Percentiles rank a stretch among this genome's conserved stretches.
phyloP scores from a whole-genome alignment of 2,888 invertebrate genomes.

The Drosophila silvestris region DNA sequence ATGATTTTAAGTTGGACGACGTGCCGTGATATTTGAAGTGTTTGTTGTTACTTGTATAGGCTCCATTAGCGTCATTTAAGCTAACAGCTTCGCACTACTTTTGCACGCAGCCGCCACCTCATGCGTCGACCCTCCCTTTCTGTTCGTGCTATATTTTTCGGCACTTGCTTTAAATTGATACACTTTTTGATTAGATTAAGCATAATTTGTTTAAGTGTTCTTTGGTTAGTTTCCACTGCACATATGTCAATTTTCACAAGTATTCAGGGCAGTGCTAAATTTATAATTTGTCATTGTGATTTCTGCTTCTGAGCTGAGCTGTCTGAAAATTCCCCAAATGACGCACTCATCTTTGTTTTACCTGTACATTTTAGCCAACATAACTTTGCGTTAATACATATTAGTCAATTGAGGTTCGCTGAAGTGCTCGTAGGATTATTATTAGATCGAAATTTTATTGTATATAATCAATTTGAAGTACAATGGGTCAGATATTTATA shows the following conservation, averaged over 20 bases:
- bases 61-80: constrained; percentile 24
- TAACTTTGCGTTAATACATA: background rate
- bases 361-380: background rate
- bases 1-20: constrained; percentile 3
- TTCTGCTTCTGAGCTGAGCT: constrained; percentile 1
- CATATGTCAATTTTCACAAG: background rate
- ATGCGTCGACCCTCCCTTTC: constrained; percentile 6
- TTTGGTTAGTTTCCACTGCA: constrained; percentile 4
- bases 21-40: constrained; percentile 15
- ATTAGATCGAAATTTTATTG: background rate
- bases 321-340: constrained; percentile 7
- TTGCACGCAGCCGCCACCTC: constrained; percentile 15
- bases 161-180: constrained; percentile 15
- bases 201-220: background rate
- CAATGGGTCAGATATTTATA: background rate
- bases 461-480: background rate
- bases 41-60: constrained; percentile 2
- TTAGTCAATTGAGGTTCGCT: background rate
- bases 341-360: constrained; percentile 18
- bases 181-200: constrained; percentile 49
- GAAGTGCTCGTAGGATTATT: background rate
- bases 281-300: background rate
- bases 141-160: background rate
- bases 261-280: background rate
- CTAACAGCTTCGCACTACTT: constrained; percentile 2